Evolutionary conservation across 2,113 vertebrate genomes (phyloP).

Genomic region (Apteryx mantelli): DNA sequence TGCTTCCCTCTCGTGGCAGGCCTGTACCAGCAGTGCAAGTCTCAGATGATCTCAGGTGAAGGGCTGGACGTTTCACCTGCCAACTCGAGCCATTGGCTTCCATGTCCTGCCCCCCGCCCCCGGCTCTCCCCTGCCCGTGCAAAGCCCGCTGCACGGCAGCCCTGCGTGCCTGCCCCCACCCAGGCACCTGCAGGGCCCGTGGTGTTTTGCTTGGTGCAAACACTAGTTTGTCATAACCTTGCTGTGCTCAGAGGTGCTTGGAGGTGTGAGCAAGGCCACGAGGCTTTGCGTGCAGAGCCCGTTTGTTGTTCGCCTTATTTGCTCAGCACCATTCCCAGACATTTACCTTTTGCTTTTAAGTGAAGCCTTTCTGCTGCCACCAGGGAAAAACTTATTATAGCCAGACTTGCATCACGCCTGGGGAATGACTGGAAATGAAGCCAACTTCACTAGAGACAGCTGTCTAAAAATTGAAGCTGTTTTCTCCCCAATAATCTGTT

Average conservation of each 20-base stretch:
- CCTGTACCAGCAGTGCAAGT: neutral
- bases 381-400: neutral
- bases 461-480: slow-evolving; percentile 42
- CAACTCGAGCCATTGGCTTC: neutral
- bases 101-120: neutral
- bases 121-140: neutral
- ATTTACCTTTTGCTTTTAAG: neutral
- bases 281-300: neutral
- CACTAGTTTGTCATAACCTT: fast-evolving
- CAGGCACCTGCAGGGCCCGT: no score
- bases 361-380: neutral
- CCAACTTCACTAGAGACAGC: slow-evolving; percentile 46
- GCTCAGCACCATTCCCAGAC: neutral
- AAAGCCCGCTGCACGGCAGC: neutral
- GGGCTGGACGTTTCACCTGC: fast-evolving
- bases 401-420: slow-evolving; percentile 48
- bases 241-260: neutral
- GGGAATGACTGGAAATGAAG: slow-evolving; percentile 40
- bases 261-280: neutral
- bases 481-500: slow-evolving; percentile 71
- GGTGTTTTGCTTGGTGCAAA: neutral
- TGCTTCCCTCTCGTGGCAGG: slow-evolving; percentile 49
- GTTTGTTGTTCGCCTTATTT: neutral
- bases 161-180: neutral
- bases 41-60: neutral